Evolutionary conservation across 92 coral and sea anemone species (phyloP).

Genomic region (Parazoanthus atlanticus): DNA sequence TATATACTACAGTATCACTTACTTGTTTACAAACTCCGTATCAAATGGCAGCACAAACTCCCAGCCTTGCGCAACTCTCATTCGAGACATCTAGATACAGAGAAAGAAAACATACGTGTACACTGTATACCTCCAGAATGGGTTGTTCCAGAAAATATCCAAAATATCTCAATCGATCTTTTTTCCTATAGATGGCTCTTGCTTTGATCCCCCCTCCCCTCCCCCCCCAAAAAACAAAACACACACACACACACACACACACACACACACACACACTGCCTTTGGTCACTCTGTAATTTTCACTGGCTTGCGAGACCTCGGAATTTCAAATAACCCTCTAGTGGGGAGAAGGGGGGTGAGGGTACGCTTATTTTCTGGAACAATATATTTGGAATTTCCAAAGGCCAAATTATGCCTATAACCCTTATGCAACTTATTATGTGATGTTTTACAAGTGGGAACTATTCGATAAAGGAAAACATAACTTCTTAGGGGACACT

Average conservation of each 20-base stretch:
- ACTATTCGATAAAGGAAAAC: not conserved
- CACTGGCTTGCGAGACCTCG: not conserved
- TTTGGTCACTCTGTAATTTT: no score
- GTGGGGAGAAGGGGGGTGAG: not conserved
- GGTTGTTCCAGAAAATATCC: not conserved
- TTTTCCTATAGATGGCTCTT: no score
- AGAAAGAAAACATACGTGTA: not conserved
- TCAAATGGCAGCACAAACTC: constrained; percentile 91
- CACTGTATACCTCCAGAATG: not conserved
- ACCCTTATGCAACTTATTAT: not conserved
- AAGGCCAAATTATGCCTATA: no score
- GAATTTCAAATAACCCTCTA: not conserved
- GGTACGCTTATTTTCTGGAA: not conserved
- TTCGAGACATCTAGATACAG: constrained; percentile 75
- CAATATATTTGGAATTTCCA: no score
- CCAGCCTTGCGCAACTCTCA: constrained; percentile 95
- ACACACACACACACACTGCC: no score
- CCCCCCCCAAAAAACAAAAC: no score
- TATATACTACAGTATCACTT: no score
- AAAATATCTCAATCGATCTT: no score
- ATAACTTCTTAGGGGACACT: not conserved
- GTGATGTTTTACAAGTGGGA: no score
- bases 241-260: no score
- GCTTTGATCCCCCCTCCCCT: no score
- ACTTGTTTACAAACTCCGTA: constrained; percentile 88